Conservation (phyloP, 2,113 vertebrate species). For the Podarcis raffonei region DNA sequence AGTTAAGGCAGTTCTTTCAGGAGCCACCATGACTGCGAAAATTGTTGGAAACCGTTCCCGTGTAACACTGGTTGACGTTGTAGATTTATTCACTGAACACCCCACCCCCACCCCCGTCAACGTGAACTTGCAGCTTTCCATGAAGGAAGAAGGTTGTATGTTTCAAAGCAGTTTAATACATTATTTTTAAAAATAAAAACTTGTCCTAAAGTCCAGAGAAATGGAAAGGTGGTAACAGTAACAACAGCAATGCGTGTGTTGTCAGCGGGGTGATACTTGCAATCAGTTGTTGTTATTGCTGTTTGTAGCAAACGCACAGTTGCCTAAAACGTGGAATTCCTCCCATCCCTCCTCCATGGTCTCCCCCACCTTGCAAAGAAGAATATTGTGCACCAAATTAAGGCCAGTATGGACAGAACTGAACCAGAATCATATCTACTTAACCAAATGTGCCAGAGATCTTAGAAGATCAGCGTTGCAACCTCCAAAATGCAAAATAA, state of each 20-base stretch:
- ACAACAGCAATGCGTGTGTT: neutral
- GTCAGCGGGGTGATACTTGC: neutral
- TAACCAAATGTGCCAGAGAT: neutral
- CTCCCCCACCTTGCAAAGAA: neutral
- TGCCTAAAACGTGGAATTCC: neutral
- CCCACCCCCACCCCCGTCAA: neutral
- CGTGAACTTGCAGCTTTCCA: neutral
- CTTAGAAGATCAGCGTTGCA: neutral
- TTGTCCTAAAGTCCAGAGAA: neutral
- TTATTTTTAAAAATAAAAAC: neutral
- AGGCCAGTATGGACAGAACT: neutral
- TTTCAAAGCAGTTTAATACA: neutral
- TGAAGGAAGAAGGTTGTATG: neutral
- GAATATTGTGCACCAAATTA: neutral
- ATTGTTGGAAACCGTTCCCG: neutral
- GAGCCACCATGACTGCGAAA: neutral
- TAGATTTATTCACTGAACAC: too few relatives aligned
- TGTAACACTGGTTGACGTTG: neutral
- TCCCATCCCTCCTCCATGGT: neutral
- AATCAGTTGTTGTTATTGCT: neutral
- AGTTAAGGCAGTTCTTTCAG: neutral
- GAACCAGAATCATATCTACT: neutral
- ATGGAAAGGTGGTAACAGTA: neutral
- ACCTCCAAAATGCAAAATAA: neutral
- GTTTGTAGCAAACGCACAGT: neutral